These are phyloP conservation scores for Drosophila miranda DNA, from an alignment of 1,140 invertebrate species.

Conservation along the genomic window DNA sequence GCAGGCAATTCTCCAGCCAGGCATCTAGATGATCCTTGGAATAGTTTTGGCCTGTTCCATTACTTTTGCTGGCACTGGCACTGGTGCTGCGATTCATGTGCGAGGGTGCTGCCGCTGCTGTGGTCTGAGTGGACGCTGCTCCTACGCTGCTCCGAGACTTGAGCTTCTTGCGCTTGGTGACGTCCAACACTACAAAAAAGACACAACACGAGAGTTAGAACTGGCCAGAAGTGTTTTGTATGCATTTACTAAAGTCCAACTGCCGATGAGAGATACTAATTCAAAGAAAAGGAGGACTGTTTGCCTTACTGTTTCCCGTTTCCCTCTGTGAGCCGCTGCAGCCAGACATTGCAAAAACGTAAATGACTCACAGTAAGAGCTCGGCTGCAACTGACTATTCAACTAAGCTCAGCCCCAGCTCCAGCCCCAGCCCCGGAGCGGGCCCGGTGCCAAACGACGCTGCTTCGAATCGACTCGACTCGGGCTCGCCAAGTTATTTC, in stretches of 20 bases:
- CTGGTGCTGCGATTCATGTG: slow-evolving; percentile 1
- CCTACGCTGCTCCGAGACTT: slow-evolving; percentile 62
- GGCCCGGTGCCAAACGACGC: no score
- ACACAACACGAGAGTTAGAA: neutral
- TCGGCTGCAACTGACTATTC: neutral
- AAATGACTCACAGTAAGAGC: slow-evolving; percentile 57
- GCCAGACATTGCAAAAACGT: slow-evolving; percentile 51
- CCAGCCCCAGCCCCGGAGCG: no score
- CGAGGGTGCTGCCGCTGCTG: slow-evolving; percentile 5
- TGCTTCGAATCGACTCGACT: slow-evolving; percentile 1
- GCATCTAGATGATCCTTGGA: slow-evolving; percentile 78
- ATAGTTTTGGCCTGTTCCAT: slow-evolving; percentile 46
- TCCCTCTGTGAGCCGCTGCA: slow-evolving; percentile 28
- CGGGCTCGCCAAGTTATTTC: slow-evolving; percentile 48
- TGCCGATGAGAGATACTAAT: no score
- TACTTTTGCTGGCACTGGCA: slow-evolving; percentile 26
- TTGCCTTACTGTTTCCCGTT: slow-evolving; percentile 1
- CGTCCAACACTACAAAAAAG: slow-evolving; percentile 42
- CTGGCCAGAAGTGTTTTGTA: no score
- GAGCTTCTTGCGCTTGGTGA: slow-evolving; percentile 73
- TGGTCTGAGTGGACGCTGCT: slow-evolving; percentile 15
- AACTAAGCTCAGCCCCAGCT: neutral
- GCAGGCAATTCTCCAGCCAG: slow-evolving; percentile 77
- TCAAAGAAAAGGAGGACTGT: neutral
- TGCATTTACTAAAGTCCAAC: no score